phyloP scores from a whole-genome alignment of 37 sponge, comb jelly and placozoan species.

The Ephydatia muelleri region DNA sequence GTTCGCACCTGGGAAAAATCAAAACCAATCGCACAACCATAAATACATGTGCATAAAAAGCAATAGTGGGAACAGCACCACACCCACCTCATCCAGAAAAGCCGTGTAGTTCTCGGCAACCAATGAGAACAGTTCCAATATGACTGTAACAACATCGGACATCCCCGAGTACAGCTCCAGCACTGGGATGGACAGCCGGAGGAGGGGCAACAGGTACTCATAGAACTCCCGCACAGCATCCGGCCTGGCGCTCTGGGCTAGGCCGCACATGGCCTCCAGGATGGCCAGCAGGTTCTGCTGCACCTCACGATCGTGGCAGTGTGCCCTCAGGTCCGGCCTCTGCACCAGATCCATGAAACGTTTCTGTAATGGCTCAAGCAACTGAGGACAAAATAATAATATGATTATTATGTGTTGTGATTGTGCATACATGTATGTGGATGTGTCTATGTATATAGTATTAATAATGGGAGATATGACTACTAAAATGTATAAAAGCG shows the following conservation, averaged over 20 bases:
- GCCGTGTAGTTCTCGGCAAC: slow-evolving; percentile 49
- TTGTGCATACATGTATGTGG: too few species aligned
- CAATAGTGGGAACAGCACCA: too few species aligned
- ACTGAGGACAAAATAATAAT: slow-evolving; percentile 10
- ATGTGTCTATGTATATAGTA: too few species aligned
- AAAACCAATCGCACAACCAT: not conserved
- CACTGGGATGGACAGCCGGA: slow-evolving; percentile 32
- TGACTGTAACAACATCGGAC: slow-evolving; percentile 26
- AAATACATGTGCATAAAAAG: not conserved
- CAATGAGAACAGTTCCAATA: slow-evolving; percentile 58
- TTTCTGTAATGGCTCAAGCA: slow-evolving; percentile 28
- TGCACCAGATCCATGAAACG: slow-evolving; percentile 32
- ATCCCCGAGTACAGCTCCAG: slow-evolving; percentile 32
- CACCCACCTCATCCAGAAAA: slow-evolving; percentile 51
- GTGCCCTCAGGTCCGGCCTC: slow-evolving; percentile 9
- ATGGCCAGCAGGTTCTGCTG: slow-evolving; percentile 26
- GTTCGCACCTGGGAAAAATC: slow-evolving; percentile 11
- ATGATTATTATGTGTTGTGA: too few species aligned
- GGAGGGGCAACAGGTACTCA: slow-evolving; percentile 29
- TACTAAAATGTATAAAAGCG: too few species aligned
- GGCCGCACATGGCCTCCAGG: slow-evolving; percentile 62
- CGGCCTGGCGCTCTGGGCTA: slow-evolving; percentile 1
- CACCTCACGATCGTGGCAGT: slow-evolving; percentile 3
- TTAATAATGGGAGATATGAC: too few species aligned
- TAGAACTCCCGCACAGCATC: slow-evolving; percentile 25